Evolutionary conservation across 2,113 vertebrate species (phyloP).

Genomic region (Lathamus discolor): DNA sequence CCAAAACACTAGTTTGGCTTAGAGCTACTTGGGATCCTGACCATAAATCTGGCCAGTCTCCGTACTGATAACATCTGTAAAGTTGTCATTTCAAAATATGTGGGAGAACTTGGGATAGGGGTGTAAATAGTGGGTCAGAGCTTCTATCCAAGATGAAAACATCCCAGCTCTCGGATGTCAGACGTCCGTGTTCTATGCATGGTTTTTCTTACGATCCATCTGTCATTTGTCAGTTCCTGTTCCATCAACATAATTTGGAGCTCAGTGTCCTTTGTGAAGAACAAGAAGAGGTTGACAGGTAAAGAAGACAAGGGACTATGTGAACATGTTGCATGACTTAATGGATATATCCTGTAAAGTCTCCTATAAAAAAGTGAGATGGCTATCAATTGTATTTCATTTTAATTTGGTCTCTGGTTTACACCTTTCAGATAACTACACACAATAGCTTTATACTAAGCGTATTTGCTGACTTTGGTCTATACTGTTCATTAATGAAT

Average conservation of each 20-base stretch:
- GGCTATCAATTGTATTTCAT: background rate
- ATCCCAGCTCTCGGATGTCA: constrained; percentile 10
- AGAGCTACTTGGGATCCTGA: background rate
- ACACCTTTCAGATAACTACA: background rate
- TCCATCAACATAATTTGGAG: background rate
- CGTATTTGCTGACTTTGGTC: constrained; percentile 6
- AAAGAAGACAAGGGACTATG: background rate
- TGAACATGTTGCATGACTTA: background rate
- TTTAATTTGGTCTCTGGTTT: constrained; percentile 37
- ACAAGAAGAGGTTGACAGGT: background rate
- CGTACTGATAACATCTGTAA: constrained; percentile 51
- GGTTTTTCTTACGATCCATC: constrained; percentile 44
- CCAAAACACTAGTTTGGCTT: constrained; percentile 33
- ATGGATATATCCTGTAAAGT: background rate
- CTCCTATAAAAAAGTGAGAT: background rate
- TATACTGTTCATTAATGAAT: background rate
- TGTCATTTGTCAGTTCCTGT: constrained; percentile 10
- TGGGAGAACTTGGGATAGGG: constrained; percentile 29
- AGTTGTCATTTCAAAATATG: constrained; percentile 39
- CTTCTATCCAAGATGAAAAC: constrained; percentile 35
- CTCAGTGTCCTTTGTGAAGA: background rate
- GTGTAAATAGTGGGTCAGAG: constrained; percentile 42
- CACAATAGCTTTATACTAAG: background rate
- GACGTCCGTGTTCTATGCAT: constrained; percentile 27
- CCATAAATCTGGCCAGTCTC: constrained; percentile 40